Percentiles rank a stretch among this genome's conserved stretches.
Evolutionary conservation across 2,113 vertebrate species (phyloP).

Genomic region (Heterochromis multidens): DNA sequence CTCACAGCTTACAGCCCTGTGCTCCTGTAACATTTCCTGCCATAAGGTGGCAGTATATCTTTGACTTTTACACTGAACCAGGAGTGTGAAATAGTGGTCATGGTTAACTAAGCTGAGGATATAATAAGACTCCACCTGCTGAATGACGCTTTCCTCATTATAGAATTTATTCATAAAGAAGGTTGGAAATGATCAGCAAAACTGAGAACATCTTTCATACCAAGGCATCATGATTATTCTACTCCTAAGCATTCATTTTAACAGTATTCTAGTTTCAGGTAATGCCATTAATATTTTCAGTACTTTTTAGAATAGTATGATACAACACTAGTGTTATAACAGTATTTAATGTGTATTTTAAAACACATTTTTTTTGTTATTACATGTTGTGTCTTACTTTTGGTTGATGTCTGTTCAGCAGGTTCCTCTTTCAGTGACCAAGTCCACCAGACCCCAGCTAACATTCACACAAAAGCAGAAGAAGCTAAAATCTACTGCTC

Average conservation of each 20-base stretch:
- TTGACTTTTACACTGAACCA: background rate
- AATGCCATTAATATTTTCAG: background rate
- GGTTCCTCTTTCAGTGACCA: background rate
- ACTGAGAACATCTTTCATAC: background rate
- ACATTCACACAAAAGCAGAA: background rate
- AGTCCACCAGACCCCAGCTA: background rate
- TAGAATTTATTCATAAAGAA: no score
- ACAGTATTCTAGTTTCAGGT: background rate
- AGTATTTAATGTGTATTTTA: no score
- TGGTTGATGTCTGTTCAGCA: background rate
- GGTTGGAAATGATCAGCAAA: background rate
- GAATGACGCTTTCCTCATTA: background rate
- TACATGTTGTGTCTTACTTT: background rate
- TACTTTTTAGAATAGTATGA: background rate
- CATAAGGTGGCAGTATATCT: background rate
- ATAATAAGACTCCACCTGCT: background rate
- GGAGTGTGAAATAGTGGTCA: background rate
- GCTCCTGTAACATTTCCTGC: background rate
- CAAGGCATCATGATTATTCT: background rate
- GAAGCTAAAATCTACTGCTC: constrained; percentile 8
- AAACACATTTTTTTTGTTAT: background rate
- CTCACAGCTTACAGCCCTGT: background rate
- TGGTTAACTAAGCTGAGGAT: background rate
- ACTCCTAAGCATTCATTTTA: background rate
- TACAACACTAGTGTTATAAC: fast-evolving